A percentile compares a stretch with the other conserved stretches of the same genome.
phyloP scores from a whole-genome alignment of 2,797 vertebrate species.

The Ammospiza maritima region DNA sequence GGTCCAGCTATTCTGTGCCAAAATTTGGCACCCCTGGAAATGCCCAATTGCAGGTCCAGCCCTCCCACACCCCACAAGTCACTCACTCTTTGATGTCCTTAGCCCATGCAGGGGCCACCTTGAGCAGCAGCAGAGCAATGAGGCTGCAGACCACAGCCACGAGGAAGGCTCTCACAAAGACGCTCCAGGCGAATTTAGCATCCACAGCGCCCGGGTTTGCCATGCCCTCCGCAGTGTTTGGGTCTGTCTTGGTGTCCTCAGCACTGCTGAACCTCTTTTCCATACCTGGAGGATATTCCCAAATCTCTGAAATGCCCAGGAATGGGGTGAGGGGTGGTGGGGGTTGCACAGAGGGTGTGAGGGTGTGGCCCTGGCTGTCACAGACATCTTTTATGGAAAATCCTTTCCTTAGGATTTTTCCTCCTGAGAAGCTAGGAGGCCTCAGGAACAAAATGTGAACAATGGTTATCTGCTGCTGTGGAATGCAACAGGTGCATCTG shows the following conservation, averaged over 20 bases:
- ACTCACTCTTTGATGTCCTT: neutral
- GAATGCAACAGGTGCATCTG: too few species aligned
- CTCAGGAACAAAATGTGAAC: too few species aligned
- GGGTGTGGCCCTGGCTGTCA: neutral
- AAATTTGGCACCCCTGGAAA: neutral
- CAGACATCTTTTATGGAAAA: too few species aligned
- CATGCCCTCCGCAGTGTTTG: rapidly evolving
- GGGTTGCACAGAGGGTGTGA: neutral
- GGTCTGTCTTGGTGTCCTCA: neutral
- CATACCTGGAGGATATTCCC: neutral
- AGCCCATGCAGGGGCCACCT: neutral
- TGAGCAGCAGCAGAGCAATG: neutral
- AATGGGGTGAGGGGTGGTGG: neutral
- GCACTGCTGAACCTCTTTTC: neutral
- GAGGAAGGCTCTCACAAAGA: rapidly evolving
- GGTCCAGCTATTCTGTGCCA: too few species aligned
- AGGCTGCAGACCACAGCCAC: rapidly evolving
- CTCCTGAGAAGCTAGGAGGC: too few species aligned
- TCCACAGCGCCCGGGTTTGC: rapidly evolving
- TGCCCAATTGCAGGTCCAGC: neutral
- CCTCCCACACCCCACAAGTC: rapidly evolving
- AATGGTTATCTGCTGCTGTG: too few species aligned
- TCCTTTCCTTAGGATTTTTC: too few species aligned
- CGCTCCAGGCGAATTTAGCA: rapidly evolving
- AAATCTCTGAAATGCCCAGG: neutral